Percentiles rank a stretch among this genome's conserved stretches.
Conservation (phyloP, 2,797 vertebrate genomes). For the Paguma larvata region DNA sequence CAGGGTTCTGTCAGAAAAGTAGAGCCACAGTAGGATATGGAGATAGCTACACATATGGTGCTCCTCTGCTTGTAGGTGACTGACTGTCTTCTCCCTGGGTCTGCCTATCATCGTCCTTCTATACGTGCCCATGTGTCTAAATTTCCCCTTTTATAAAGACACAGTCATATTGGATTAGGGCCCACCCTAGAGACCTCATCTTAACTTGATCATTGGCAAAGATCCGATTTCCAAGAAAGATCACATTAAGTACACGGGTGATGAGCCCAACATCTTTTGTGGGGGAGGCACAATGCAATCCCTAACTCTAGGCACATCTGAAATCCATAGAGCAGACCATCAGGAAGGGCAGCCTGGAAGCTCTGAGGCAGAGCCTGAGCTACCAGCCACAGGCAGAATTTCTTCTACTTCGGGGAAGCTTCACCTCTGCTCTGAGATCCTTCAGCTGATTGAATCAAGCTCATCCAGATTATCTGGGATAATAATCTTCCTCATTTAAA, state of each 20-base stretch:
- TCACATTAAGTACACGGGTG: neutral
- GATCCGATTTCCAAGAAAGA: neutral
- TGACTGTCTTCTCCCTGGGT: neutral
- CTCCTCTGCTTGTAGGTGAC: neutral
- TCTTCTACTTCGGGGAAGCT: neutral
- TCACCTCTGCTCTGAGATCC: neutral
- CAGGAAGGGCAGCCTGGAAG: neutral
- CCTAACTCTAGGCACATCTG: neutral
- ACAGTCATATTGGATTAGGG: neutral
- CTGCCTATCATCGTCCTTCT: neutral
- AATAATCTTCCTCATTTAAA: neutral
- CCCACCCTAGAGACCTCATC: neutral
- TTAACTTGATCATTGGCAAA: constrained; percentile 10
- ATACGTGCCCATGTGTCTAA: neutral
- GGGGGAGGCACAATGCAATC: neutral
- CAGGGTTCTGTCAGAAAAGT: neutral
- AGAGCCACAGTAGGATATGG: neutral
- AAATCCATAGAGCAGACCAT: neutral
- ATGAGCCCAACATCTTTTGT: neutral
- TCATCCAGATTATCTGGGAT: neutral
- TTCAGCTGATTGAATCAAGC: neutral
- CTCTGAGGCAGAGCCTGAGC: neutral
- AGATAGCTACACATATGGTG: neutral
- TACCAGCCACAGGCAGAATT: neutral
- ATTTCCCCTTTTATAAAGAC: neutral